Percentiles rank a stretch among this genome's conserved stretches.
Evolutionary conservation across 2,797 vertebrate species (phyloP).

Genomic region (Huso huso): DNA sequence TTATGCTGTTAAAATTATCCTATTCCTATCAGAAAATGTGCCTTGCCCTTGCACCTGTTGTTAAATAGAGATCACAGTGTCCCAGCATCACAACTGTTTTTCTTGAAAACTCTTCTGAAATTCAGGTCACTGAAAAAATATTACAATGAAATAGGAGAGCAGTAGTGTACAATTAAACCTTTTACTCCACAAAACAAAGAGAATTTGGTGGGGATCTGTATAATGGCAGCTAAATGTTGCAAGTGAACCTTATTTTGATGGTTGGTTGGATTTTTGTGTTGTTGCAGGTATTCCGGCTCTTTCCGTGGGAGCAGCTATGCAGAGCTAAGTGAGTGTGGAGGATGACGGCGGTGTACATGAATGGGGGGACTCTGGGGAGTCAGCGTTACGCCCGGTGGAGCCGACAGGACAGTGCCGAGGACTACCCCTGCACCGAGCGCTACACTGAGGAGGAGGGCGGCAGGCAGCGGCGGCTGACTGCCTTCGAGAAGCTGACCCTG

Average conservation of each 20-base stretch:
- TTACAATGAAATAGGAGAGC: too few relatives aligned
- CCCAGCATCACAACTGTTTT: too few relatives aligned
- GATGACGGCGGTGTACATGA: slow-evolving; percentile 79
- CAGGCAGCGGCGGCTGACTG: slow-evolving; percentile 64
- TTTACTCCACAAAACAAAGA: too few relatives aligned
- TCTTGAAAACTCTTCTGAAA: too few relatives aligned
- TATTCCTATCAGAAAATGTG: too few relatives aligned
- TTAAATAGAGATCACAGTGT: too few relatives aligned
- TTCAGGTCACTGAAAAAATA: too few relatives aligned
- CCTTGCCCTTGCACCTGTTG: too few relatives aligned
- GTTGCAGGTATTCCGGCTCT: neutral
- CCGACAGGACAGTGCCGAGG: slow-evolving; percentile 71
- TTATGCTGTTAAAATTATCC: too few relatives aligned
- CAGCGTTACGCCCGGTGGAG: slow-evolving; percentile 62
- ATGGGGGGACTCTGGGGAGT: slow-evolving; percentile 52
- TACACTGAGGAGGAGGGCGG: slow-evolving; percentile 61
- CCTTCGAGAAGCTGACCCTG: slow-evolving; percentile 81
- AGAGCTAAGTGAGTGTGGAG: slow-evolving; percentile 51
- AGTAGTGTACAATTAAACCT: too few relatives aligned
- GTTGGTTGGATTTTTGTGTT: neutral
- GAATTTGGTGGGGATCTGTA: too few relatives aligned
- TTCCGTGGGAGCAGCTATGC: slow-evolving; percentile 25
- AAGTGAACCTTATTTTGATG: neutral
- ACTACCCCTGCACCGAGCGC: slow-evolving; percentile 39
- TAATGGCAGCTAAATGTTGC: too few relatives aligned